Evolutionary conservation across 2,113 vertebrate genomes (phyloP).

Genomic region (Murina feae): DNA sequence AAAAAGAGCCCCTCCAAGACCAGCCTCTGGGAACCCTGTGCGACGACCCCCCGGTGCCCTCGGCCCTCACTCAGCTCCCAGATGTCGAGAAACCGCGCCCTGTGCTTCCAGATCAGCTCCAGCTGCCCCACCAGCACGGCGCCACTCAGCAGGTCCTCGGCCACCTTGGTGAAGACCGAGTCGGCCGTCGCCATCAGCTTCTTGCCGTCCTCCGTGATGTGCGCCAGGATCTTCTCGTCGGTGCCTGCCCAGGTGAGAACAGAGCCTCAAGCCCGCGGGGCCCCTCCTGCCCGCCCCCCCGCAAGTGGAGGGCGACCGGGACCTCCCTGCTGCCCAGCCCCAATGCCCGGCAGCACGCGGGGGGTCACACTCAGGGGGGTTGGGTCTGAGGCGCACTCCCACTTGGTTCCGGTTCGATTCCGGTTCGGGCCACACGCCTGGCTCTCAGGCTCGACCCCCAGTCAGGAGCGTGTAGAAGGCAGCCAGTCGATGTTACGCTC

Average conservation of each 20-base stretch:
- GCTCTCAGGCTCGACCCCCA: too few species aligned
- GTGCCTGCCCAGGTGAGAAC: slow-evolving; percentile 73
- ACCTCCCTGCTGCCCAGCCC: neutral
- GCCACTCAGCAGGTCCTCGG: slow-evolving; percentile 66
- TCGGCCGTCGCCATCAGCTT: slow-evolving; percentile 77
- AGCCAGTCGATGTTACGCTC: too few species aligned
- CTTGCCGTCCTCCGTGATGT: slow-evolving; percentile 80
- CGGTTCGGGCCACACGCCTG: too few species aligned
- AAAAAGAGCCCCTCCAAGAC: neutral
- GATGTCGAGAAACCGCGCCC: slow-evolving; percentile 77
- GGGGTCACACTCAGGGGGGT: too few species aligned
- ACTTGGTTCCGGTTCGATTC: too few species aligned
- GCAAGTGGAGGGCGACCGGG: rapidly evolving
- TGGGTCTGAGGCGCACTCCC: too few species aligned
- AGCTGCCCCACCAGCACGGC: slow-evolving; percentile 80
- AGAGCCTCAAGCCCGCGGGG: rapidly evolving
- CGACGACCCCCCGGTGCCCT: rapidly evolving
- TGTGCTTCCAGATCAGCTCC: slow-evolving; percentile 75
- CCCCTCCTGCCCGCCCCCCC: rapidly evolving
- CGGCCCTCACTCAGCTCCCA: slow-evolving; percentile 83
- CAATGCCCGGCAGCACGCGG: rapidly evolving
- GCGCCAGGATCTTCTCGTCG: slow-evolving; percentile 75
- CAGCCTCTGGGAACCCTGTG: rapidly evolving
- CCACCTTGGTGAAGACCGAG: slow-evolving; percentile 75
- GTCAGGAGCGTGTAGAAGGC: too few species aligned